Evolutionary conservation across 2,113 vertebrate species (phyloP), one percentile per base, ranked within the genome.

Genomic region (Dasyprocta punctata): DNA sequence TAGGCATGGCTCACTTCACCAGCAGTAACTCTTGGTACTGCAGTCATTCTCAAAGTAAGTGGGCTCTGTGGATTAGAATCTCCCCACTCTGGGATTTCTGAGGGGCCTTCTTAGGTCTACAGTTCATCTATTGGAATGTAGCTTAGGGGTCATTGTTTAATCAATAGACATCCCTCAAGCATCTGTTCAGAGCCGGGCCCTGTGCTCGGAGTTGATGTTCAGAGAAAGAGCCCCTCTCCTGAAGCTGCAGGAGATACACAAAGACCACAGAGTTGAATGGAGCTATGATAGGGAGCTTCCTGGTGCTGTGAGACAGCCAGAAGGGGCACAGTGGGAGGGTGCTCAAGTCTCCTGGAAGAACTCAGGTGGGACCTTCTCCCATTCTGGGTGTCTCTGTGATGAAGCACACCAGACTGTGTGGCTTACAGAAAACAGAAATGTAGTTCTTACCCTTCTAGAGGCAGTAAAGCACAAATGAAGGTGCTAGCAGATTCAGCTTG

Each of bases 271-370:
- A 0, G 10, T 24, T 56, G 78, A 47, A 14, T 17, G 49, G 69
- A 7, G 41, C 22, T 49, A 20, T 28, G 38, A 20, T 9, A 2
- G 44, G 52, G 8, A 12, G 20, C 44, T 36, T 0, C 8, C 11
- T 0, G 22, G 28, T 60, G 41, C 77, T 77, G 5, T 19, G 17
- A 60, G 41, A 65, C 3, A 86, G 12, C 33, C 36, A 26, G 41
- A 67, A n/a, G 38, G 16, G 38, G 2, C 30, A 26, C 3, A 24
- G 26, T 17, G 33, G n/a, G 61, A 58, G n/a, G 26, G 2, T 7
- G 17, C 28, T 19, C 4, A 1, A 41, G 20, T 56, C 7, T 1
- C 44, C 56, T 17, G 20, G 16, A 22, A 4, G 22, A 36, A 1
- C 47, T 49, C 47, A 30, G 28, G 58, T 14, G 22, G 49, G 16